A percentile compares a stretch with the other conserved stretches of the same genome.
Evolutionary conservation across 2,888 invertebrate genomes (phyloP).

Genomic region (Hemithea aestivaria): DNA sequence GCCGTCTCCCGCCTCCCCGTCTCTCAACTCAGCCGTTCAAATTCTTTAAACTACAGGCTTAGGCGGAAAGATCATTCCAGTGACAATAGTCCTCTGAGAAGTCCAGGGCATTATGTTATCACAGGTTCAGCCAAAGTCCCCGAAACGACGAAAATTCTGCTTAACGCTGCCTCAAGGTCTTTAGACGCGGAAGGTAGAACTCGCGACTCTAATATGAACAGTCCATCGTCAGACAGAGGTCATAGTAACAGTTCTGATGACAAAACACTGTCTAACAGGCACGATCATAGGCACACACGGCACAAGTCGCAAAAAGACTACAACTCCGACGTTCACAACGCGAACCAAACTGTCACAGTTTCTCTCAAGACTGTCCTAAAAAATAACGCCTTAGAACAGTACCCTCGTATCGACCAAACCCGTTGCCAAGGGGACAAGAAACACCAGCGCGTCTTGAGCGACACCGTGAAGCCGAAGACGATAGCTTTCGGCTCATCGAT

Average conservation of each 20-base stretch:
- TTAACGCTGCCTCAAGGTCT: slow-evolving; percentile 62
- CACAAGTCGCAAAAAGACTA: slow-evolving; percentile 69
- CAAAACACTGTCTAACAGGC: slow-evolving; percentile 64
- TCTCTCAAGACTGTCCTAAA: slow-evolving; percentile 65
- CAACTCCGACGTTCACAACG: slow-evolving; percentile 60
- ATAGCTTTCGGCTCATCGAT: slow-evolving; percentile 69
- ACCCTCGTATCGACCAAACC: slow-evolving; percentile 64
- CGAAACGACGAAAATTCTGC: slow-evolving; percentile 50
- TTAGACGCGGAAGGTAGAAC: slow-evolving; percentile 45
- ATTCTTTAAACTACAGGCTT: slow-evolving; percentile 70
- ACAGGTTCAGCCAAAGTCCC: slow-evolving; percentile 58
- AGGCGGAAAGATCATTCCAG: slow-evolving; percentile 58
- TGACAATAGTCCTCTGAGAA: slow-evolving; percentile 66
- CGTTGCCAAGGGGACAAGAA: slow-evolving; percentile 64
- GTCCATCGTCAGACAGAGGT: slow-evolving; percentile 59
- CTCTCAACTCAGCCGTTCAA: slow-evolving; percentile 68
- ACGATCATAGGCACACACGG: slow-evolving; percentile 73
- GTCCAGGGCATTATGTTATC: slow-evolving; percentile 70
- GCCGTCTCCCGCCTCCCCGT: slow-evolving; percentile 66
- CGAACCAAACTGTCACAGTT: slow-evolving; percentile 52
- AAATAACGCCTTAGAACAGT: slow-evolving; percentile 65
- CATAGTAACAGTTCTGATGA: slow-evolving; percentile 70
- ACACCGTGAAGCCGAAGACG: slow-evolving; percentile 44
- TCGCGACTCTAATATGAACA: slow-evolving; percentile 67
- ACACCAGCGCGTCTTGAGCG: slow-evolving; percentile 52